phyloP scores from a whole-genome alignment of 2,888 invertebrate genomes.

The Drosophila maculinotata region DNA sequence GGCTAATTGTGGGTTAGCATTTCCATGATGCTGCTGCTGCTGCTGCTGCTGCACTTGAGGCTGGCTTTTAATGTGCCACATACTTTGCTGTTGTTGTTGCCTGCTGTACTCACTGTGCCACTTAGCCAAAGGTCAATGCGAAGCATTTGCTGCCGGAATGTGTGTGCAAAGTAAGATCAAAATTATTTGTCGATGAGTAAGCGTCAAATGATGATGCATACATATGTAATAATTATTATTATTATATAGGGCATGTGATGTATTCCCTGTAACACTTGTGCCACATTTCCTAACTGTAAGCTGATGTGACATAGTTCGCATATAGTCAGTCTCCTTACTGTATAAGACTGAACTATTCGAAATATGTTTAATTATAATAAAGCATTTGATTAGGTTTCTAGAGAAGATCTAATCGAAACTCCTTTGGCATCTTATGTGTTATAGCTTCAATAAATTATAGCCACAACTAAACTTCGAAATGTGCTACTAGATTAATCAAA shows the following conservation, averaged over 20 bases:
- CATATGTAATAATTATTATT: background rate
- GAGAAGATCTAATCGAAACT: background rate
- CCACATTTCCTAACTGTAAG: background rate
- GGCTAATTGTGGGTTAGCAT: slow-evolving; percentile 75
- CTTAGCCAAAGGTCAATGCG: slow-evolving; percentile 55
- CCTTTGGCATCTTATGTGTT: background rate
- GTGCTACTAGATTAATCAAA: background rate
- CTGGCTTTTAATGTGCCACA: slow-evolving; percentile 48
- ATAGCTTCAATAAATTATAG: background rate
- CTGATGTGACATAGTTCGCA: background rate
- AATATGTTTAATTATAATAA: too few relatives aligned
- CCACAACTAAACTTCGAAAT: background rate
- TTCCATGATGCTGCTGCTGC: slow-evolving; percentile 24
- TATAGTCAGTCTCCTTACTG: too few relatives aligned
- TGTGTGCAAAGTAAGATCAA: background rate
- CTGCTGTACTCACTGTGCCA: slow-evolving; percentile 38
- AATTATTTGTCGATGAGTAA: slow-evolving; percentile 15
- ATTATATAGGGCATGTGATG: slow-evolving; percentile 1
- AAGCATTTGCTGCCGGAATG: slow-evolving; percentile 4
- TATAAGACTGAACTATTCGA: too few relatives aligned
- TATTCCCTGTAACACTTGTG: background rate
- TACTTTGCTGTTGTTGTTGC: slow-evolving; percentile 9
- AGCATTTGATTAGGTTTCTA: too few relatives aligned
- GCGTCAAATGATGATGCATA: slow-evolving; percentile 4
- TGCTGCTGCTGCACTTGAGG: slow-evolving; percentile 15